These are phyloP conservation scores for Chrysaora quinquecirrha DNA, from an alignment of 30 jellyfish, hydroid and myxozoan species.

Conservation along the genomic window DNA sequence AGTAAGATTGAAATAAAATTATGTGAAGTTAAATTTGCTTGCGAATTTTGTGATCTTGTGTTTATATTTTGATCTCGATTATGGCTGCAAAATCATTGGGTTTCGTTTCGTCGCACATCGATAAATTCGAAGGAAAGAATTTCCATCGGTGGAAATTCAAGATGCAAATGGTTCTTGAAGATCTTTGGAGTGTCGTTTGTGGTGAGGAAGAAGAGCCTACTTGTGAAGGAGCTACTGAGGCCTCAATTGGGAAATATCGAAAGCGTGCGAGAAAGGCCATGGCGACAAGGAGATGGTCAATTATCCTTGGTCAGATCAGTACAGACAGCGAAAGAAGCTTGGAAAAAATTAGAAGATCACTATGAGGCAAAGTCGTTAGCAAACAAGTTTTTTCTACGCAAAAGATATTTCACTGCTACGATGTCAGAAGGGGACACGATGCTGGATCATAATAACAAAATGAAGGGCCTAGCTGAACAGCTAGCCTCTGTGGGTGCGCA, in stretches of 20 bases:
- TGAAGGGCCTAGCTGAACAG: slow-evolving; percentile 35
- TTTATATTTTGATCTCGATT: too few relatives aligned
- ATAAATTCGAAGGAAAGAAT: neutral
- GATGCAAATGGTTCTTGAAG: slow-evolving; percentile 47
- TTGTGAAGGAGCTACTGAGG: slow-evolving; percentile 6
- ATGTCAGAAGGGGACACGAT: slow-evolving; percentile 29
- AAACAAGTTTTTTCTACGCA: slow-evolving; percentile 22
- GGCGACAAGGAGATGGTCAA: slow-evolving; percentile 48
- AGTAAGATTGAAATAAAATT: too few relatives aligned
- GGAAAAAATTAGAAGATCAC: slow-evolving; percentile 45
- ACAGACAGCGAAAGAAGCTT: slow-evolving; percentile 38
- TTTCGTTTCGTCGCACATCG: neutral
- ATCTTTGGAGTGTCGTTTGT: slow-evolving; percentile 30
- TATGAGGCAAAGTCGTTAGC: slow-evolving; percentile 32
- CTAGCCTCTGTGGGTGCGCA: slow-evolving; percentile 19
- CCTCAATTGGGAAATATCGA: neutral
- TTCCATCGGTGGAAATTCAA: slow-evolving; percentile 32
- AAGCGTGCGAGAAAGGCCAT: slow-evolving; percentile 25
- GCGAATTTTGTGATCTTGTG: too few relatives aligned
- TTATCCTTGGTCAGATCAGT: slow-evolving; percentile 24
- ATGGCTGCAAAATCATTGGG: neutral
- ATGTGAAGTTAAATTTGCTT: too few relatives aligned
- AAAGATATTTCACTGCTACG: slow-evolving; percentile 19
- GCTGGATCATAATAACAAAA: slow-evolving; percentile 15
- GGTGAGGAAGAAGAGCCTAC: slow-evolving; percentile 49